Evolutionary conservation across 2,113 vertebrate genomes (phyloP).

Genomic region (Corapipo altera): DNA sequence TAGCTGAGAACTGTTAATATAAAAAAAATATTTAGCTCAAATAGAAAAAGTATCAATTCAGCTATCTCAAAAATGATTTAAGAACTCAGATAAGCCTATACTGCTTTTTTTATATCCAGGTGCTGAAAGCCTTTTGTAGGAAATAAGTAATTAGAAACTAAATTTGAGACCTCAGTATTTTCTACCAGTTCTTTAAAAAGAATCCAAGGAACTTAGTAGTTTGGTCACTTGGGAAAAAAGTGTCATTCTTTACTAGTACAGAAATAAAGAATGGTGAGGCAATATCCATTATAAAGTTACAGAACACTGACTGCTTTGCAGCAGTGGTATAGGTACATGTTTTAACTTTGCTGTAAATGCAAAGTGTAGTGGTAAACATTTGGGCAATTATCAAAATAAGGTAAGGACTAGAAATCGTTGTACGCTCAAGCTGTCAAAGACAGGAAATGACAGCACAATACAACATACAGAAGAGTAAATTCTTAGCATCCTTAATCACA

Average conservation of each 20-base stretch:
- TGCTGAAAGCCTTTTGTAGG: background rate
- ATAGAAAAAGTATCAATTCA: background rate
- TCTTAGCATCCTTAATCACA: background rate
- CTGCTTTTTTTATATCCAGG: background rate
- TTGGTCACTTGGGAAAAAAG: background rate
- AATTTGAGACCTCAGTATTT: background rate
- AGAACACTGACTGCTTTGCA: background rate
- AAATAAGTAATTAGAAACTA: background rate
- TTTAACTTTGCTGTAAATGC: background rate
- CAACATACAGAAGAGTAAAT: background rate
- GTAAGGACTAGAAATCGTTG: background rate
- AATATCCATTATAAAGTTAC: background rate
- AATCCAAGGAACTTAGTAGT: background rate
- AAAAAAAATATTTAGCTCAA: background rate
- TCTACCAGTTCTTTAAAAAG: background rate
- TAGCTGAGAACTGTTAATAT: background rate
- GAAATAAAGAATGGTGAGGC: background rate
- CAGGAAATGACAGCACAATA: background rate
- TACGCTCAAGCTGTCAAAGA: background rate
- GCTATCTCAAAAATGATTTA: background rate
- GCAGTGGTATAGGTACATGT: background rate
- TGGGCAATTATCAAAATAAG: background rate
- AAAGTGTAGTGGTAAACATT: background rate
- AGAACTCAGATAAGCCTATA: background rate
- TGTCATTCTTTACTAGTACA: background rate